Evolutionary conservation across 2,888 invertebrate species (phyloP).

Genomic region (Sycophila texana): DNA sequence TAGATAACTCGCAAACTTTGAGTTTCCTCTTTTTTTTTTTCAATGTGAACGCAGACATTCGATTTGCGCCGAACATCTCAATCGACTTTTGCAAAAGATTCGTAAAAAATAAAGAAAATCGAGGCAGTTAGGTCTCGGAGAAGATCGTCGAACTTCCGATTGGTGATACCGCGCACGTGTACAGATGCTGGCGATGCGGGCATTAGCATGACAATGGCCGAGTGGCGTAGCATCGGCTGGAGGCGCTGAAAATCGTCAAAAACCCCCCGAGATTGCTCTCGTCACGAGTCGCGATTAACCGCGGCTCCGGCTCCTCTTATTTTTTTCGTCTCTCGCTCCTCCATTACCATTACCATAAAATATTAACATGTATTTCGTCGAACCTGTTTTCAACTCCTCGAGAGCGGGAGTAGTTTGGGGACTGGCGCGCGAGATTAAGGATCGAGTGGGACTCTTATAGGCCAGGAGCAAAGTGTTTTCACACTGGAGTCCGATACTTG

Average conservation of each 20-base stretch:
- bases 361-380: slow-evolving; percentile 49
- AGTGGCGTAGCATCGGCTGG: slow-evolving; percentile 32
- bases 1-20: too few species aligned
- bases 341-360: slow-evolving; percentile 48
- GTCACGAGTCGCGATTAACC: slow-evolving; percentile 45
- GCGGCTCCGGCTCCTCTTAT: background rate
- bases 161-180: background rate
- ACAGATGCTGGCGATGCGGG: slow-evolving; percentile 6
- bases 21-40: too few species aligned
- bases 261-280: slow-evolving; percentile 42
- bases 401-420: background rate
- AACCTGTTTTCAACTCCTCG: slow-evolving; percentile 52
- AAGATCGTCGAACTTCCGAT: background rate
- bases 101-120: too few species aligned
- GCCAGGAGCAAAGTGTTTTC: background rate
- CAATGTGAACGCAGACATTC: too few species aligned
- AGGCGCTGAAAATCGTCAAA: slow-evolving; percentile 47
- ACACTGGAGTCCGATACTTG: too few species aligned
- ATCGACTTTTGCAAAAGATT: too few species aligned
- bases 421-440: background rate
- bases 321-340: too few species aligned
- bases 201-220: slow-evolving; percentile 49
- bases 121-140: too few species aligned
- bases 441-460: background rate
- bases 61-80: too few species aligned